Percentiles rank a stretch among this genome's conserved stretches.
Evolutionary conservation across 2,888 invertebrate genomes (phyloP).

Genomic region (Trichopria drosophilae): DNA sequence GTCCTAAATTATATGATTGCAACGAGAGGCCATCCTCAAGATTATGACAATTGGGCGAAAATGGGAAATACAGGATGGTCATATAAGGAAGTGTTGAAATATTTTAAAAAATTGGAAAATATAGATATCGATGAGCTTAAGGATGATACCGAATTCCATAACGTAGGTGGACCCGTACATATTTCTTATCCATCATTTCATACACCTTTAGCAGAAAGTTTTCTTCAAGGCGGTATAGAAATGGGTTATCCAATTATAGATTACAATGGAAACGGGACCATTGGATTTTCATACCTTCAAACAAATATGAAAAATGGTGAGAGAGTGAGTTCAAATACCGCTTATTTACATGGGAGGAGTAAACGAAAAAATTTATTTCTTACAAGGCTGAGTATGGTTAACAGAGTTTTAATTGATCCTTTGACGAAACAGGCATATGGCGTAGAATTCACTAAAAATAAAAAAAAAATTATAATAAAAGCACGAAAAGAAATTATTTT

Average conservation of each 20-base stretch:
- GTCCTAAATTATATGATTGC: slow-evolving; percentile 82
- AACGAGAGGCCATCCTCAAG: slow-evolving; percentile 70
- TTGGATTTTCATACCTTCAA: slow-evolving; percentile 67
- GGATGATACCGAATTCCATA: slow-evolving; percentile 61
- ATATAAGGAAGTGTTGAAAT: slow-evolving; percentile 71
- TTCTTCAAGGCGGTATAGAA: slow-evolving; percentile 67
- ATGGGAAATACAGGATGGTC: slow-evolving; percentile 76
- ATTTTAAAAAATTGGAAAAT: slow-evolving; percentile 79
- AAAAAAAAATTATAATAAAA: slow-evolving; percentile 61
- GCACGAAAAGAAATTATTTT: slow-evolving; percentile 75
- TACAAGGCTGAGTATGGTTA: slow-evolving; percentile 65
- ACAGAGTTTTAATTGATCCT: slow-evolving; percentile 64
- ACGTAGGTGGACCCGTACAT: slow-evolving; percentile 63
- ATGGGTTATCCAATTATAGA: slow-evolving; percentile 66
- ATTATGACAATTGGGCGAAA: slow-evolving; percentile 77
- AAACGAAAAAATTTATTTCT: slow-evolving; percentile 67
- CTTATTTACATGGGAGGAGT: slow-evolving; percentile 67
- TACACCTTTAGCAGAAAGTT: slow-evolving; percentile 65
- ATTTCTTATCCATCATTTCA: slow-evolving; percentile 63
- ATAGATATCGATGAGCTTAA: slow-evolving; percentile 60
- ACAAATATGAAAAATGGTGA: slow-evolving; percentile 69
- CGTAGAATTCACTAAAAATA: slow-evolving; percentile 64
- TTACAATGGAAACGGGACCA: slow-evolving; percentile 66
- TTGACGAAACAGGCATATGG: slow-evolving; percentile 64
- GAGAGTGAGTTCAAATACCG: slow-evolving; percentile 69